Base-by-base conservation (phyloP, 2,113 vertebrate species). In the Siniperca knerii region DNA sequence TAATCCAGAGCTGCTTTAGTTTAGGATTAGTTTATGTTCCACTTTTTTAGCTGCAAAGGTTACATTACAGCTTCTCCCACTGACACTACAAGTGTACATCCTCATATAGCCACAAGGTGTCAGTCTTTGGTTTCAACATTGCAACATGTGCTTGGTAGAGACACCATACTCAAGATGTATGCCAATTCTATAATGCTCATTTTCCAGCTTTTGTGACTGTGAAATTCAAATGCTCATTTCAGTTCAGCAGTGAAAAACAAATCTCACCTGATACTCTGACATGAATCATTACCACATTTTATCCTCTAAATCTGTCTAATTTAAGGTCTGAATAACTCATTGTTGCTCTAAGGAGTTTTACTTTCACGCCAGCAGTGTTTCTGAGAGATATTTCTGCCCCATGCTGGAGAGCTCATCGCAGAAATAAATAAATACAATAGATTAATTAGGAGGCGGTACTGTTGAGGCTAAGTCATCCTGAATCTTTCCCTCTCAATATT, bases 71-170 rank as follows among this genome's bases (percentile, higher is more conserved):
- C 18, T 44, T 33, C 25, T 8, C 40, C 52, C 33, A 46, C 1
- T 35, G 37, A 52, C 29, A 25, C 12, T 25, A 0, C 6, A 37
- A 2, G 9, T 88, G 87, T 20, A n/a, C 15, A 7, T 83, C 81
- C 12, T 3, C 0, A 0, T 72, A 0, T 60, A 25, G 54, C 92
- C 92, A 93, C 92, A 70, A 93, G 92, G 86, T 90, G 93, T 89
- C 93, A 92, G 69, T 87, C 8, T 91, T 82, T 70, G 4, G 12
- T 74, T 71, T 84, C n/a, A 33, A 37, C 1, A 66, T 0, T 2
- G 10, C 25, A 50, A 44, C 29, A 69, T 29, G 15, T 35, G 52
- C 64, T 81, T 4, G 3, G 35, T 16, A 42, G 2, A 73, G 1
- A 35, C 4, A 2, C 11, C 5, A 52, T 6, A 20, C 15, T 52